A percentile compares a stretch with the other conserved stretches of the same genome.
Evolutionary conservation across 2,113 vertebrate genomes (phyloP).

Genomic region (Thamnaconus septentrionalis): DNA sequence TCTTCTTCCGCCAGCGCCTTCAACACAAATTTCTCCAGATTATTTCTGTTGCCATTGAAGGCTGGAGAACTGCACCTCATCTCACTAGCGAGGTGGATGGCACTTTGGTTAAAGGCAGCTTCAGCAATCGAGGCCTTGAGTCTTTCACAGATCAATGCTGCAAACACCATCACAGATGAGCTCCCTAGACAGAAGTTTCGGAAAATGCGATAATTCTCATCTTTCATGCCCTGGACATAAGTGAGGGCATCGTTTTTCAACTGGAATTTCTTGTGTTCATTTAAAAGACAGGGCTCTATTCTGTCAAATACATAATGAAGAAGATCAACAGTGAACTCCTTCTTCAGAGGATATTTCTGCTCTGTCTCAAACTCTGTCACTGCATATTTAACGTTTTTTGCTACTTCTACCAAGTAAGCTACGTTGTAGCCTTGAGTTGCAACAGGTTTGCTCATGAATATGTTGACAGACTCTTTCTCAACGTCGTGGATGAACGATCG

Average conservation of each 20-base stretch:
- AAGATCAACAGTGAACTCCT: conserved; percentile 49
- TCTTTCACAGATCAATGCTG: conserved; percentile 69
- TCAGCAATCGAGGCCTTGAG: conserved; percentile 45
- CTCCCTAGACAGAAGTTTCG: conserved; percentile 65
- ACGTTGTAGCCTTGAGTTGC: conserved; percentile 21
- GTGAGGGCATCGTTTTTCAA: conserved; percentile 48
- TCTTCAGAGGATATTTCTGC: conserved; percentile 26
- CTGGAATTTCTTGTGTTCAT: conserved; percentile 56
- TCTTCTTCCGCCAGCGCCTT: conserved; percentile 72
- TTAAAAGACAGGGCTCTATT: conserved; percentile 41
- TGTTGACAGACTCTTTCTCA: not conserved
- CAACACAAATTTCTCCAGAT: conserved; percentile 75
- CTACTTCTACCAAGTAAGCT: conserved; percentile 54
- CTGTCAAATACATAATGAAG: conserved; percentile 57
- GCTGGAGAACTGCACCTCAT: conserved; percentile 54
- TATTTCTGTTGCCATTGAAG: conserved; percentile 70
- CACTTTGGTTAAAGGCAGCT: conserved; percentile 45
- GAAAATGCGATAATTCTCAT: conserved; percentile 68
- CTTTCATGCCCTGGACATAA: conserved; percentile 65
- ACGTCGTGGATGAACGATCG: not conserved
- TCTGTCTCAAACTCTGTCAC: conserved; percentile 5
- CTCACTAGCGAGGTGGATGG: conserved; percentile 53
- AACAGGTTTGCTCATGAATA: conserved; percentile 22
- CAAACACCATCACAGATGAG: conserved; percentile 64
- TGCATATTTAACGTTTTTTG: conserved; percentile 16